Base-by-base conservation (phyloP, 2,797 vertebrate species). In the Knipowitschia caucasica region DNA sequence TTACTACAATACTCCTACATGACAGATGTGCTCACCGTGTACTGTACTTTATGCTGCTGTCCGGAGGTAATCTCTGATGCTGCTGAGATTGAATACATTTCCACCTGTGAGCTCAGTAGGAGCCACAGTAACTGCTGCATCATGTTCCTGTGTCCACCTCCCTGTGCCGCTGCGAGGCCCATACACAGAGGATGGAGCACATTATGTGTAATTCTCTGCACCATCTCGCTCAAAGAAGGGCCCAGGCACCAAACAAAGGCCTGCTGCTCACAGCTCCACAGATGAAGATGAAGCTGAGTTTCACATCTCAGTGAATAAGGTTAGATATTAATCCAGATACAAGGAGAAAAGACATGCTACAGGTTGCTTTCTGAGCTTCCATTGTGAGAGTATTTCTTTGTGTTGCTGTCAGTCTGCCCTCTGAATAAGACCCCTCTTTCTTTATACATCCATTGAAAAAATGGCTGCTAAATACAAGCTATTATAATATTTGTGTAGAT, bases 401-500 rank as follows among this genome's bases (percentile, higher is more conserved):
- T 90, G 84, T 85, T 80, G 77, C 80, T 69, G 71, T 75, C 74
- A 87, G 77, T 83, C 87, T 85, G 68, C 72, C 79, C 77, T 49
- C 73, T 90, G 87, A 91, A 91, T 88, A 89, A 83, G 62, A 63
- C 25, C 65, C 78, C 73, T 52, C 73, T 18, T 77, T 70, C 68
- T 68, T 61, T 71, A 75, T 81, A 73, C 85, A 73, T 85, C 83
- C 82, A 89, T 86, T 89, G 84, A 89, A 85, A 88, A 91, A 91
- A 90, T 85, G 80, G 84, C 78, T 87, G 87, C 86, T 90, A 91
- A 92, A 90, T 91, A 91, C 88, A 86, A 83, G 89, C 86, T 87
- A 91, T 91, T 91, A 92, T 88, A 91, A 90, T 91, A 90, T 91
- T 88, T 90, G 89, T 88, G 88, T 85, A 87, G 89, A 89, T 90